A percentile compares a stretch with the other conserved stretches of the same genome.
These are phyloP conservation scores for Loriculus beryllinus DNA, from an alignment of 2,797 vertebrate species.

Conservation along the genomic window DNA sequence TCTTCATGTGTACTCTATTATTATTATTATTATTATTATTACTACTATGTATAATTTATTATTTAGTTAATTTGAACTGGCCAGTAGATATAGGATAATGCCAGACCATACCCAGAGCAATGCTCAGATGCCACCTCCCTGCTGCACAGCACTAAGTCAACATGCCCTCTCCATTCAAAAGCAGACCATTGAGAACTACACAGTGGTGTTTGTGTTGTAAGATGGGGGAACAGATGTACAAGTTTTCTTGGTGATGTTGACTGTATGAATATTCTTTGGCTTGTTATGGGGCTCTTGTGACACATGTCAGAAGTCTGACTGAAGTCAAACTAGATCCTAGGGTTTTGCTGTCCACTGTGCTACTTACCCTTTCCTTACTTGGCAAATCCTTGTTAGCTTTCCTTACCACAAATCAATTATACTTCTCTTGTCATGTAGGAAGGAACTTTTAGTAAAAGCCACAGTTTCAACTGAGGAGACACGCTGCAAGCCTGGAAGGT, in stretches of 20 bases:
- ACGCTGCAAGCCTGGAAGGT: rapidly evolving
- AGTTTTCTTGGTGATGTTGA: not conserved
- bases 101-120: not conserved
- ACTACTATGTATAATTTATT: not conserved
- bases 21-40: too few species aligned
- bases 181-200: not conserved
- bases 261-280: not conserved
- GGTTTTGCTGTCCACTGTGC: not conserved
- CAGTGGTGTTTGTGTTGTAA: not conserved
- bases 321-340: not conserved
- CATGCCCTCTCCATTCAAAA: not conserved
- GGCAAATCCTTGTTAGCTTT: not conserved
- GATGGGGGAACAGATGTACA: not conserved
- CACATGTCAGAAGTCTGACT: not conserved
- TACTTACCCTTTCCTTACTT: not conserved
- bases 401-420: not conserved
- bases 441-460: not conserved
- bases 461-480: not conserved
- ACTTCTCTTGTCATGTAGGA: not conserved
- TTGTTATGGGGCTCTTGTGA: not conserved
- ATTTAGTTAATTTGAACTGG: not conserved
- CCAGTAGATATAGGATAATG: not conserved
- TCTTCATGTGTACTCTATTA: not conserved
- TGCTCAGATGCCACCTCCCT: too few species aligned
- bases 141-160: not conserved